phyloP scores from a whole-genome alignment of 2,888 invertebrate species.

The Ypsolopha scabrella region DNA sequence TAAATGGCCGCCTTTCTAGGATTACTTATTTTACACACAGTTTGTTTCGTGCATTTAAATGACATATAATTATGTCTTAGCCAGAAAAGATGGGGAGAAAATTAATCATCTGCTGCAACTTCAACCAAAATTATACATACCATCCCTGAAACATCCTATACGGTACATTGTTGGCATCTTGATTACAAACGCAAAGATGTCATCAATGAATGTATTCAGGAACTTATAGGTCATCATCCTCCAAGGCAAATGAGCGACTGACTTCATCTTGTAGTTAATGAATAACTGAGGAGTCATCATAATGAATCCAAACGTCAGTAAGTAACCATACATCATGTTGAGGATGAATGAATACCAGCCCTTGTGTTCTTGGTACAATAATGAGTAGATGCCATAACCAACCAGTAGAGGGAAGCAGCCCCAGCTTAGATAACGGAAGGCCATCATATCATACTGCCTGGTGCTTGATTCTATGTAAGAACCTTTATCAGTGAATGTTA shows the following conservation, averaged over 20 bases:
- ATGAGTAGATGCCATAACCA: conserved; percentile 95
- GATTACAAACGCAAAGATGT: conserved; percentile 99
- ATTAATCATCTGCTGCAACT: too few relatives aligned
- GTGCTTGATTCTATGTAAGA: conserved; percentile 97
- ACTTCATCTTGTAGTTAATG: conserved; percentile 99
- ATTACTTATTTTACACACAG: too few relatives aligned
- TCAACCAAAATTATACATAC: conserved; percentile 40
- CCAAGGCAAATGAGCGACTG: conserved; percentile 99
- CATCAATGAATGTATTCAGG: conserved; percentile 99
- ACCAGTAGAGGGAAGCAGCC: conserved; percentile 92
- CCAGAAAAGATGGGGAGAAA: too few relatives aligned
- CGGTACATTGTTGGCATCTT: conserved; percentile 99
- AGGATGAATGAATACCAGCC: conserved; percentile 99
- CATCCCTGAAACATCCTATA: conserved; percentile 97
- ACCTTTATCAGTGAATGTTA: conserved; percentile 92
- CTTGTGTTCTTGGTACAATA: conserved; percentile 96
- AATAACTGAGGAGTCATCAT: conserved; percentile 99
- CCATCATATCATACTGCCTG: conserved; percentile 92
- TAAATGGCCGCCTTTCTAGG: too few relatives aligned
- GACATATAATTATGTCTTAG: too few relatives aligned
- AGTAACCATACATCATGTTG: conserved; percentile 96
- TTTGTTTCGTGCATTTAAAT: too few relatives aligned
- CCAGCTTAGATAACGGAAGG: conserved; percentile 98
- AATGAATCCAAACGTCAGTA: conserved; percentile 98
- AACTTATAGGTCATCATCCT: conserved; percentile 99